A percentile compares a stretch with the other conserved stretches of the same genome.
Conservation (phyloP, 2,888 invertebrate species). For the Cerceris rybyensis region DNA sequence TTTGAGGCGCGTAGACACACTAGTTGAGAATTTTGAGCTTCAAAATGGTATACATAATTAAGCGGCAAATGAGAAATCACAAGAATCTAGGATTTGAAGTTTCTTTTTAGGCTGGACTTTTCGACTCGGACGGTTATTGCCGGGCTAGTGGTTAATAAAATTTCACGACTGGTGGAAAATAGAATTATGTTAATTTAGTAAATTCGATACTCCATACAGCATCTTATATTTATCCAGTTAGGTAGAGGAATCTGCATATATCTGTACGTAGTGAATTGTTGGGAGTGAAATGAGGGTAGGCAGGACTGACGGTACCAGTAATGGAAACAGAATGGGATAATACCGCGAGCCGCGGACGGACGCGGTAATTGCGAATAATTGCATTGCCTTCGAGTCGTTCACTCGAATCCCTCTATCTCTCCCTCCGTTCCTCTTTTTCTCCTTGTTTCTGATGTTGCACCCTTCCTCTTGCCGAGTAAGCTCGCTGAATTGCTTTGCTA, state of each 20-base stretch:
- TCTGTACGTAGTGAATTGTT: constrained; percentile 9
- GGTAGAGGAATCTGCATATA: constrained; percentile 13
- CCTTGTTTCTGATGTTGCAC: constrained; percentile 9
- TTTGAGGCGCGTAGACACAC: no score
- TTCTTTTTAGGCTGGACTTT: no score
- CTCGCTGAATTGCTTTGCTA: constrained; percentile 73
- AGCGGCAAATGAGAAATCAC: no score
- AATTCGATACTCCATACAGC: not conserved
- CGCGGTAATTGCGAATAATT: constrained; percentile 82
- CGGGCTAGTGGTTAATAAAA: no score
- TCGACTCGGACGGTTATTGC: no score
- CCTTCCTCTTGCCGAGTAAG: constrained; percentile 25
- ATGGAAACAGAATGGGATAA: constrained; percentile 80
- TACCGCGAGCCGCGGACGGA: constrained; percentile 78
- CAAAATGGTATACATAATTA: no score
- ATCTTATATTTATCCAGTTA: not conserved
- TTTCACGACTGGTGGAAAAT: not conserved
- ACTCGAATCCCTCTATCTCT: constrained; percentile 66
- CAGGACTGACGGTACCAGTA: constrained; percentile 68
- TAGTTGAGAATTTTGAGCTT: no score
- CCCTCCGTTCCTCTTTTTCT: constrained; percentile 7
- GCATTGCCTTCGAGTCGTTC: constrained; percentile 81
- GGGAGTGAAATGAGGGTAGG: constrained; percentile 16
- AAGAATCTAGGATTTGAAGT: no score
- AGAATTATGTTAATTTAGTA: not conserved